These are phyloP conservation scores for Isoperla grammatica DNA, from an alignment of 2,888 invertebrate species.

Conservation along the genomic window DNA sequence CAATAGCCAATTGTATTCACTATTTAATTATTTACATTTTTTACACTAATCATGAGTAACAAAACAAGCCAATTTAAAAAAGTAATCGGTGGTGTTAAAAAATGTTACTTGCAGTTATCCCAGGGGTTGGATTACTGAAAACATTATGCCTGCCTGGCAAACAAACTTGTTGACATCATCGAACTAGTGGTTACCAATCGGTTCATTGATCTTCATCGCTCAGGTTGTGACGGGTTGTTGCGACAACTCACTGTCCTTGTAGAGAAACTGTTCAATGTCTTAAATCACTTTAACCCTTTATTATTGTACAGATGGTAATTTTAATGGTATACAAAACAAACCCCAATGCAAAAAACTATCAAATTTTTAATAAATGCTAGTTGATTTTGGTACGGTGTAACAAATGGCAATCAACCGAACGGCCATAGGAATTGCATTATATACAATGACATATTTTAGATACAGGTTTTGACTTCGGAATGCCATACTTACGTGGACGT, in stretches of 20 bases:
- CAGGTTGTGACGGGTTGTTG: slow-evolving; percentile 29
- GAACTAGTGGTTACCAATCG: slow-evolving; percentile 23
- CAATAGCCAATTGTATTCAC: too few species aligned
- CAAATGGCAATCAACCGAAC: neutral
- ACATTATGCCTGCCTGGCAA: neutral
- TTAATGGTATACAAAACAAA: neutral
- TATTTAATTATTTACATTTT: too few species aligned
- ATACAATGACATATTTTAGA: slow-evolving; percentile 14
- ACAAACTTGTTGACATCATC: slow-evolving; percentile 10
- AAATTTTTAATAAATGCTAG: too few species aligned
- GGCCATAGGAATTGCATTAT: slow-evolving; percentile 25
- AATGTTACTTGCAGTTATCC: too few species aligned
- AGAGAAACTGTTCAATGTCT: neutral
- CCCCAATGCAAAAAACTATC: neutral
- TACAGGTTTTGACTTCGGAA: neutral
- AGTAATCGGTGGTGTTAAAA: too few species aligned
- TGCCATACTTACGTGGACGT: too few species aligned
- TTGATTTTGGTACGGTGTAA: too few species aligned
- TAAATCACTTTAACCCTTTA: too few species aligned
- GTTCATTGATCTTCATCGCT: slow-evolving; percentile 26
- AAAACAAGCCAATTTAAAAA: too few species aligned
- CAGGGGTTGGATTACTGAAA: too few species aligned
- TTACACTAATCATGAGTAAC: too few species aligned
- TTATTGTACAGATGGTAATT: too few species aligned
- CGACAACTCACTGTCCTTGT: slow-evolving; percentile 25